phyloP scores from a whole-genome alignment of 2,888 invertebrate genomes.

The Scaptomyza polygonia region DNA sequence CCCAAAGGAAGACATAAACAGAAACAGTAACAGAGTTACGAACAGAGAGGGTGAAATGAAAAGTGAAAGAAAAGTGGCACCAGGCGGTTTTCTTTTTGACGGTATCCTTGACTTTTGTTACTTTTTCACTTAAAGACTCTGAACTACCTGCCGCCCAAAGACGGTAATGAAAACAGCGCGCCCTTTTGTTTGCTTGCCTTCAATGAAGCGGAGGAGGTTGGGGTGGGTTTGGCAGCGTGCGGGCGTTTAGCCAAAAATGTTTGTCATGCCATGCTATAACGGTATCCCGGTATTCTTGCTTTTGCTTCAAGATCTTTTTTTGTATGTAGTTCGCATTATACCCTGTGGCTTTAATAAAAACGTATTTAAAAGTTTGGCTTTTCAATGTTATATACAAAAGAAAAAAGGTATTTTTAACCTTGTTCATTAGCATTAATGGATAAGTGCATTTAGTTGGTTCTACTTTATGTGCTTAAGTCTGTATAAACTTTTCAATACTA shows the following conservation, averaged over 20 bases:
- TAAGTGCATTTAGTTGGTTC: not conserved
- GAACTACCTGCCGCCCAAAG: slow-evolving; percentile 35
- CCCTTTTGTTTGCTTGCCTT: slow-evolving; percentile 60
- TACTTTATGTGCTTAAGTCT: not conserved
- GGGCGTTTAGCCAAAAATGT: slow-evolving; percentile 76
- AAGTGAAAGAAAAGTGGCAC: slow-evolving; percentile 67
- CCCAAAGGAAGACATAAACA: slow-evolving; percentile 7
- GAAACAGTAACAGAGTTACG: slow-evolving; percentile 1
- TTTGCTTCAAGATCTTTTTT: not conserved
- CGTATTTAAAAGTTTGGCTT: slow-evolving; percentile 1
- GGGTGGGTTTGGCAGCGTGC: slow-evolving; percentile 27
- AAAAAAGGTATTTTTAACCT: not conserved
- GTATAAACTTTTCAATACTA: not conserved
- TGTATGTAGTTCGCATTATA: slow-evolving; percentile 27
- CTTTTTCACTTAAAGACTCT: slow-evolving; percentile 66
- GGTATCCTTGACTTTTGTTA: slow-evolving; percentile 78
- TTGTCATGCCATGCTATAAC: slow-evolving; percentile 62
- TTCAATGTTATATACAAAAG: not conserved
- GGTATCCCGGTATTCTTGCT: slow-evolving; percentile 36
- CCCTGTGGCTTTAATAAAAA: slow-evolving; percentile 23
- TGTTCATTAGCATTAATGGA: not conserved
- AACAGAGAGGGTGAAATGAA: slow-evolving; percentile 51
- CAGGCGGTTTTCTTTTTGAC: slow-evolving; percentile 59
- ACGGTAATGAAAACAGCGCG: slow-evolving; percentile 75
- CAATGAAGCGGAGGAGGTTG: slow-evolving; percentile 30